Conservation (phyloP, 2,113 vertebrate species). For the Petroica traversi region DNA sequence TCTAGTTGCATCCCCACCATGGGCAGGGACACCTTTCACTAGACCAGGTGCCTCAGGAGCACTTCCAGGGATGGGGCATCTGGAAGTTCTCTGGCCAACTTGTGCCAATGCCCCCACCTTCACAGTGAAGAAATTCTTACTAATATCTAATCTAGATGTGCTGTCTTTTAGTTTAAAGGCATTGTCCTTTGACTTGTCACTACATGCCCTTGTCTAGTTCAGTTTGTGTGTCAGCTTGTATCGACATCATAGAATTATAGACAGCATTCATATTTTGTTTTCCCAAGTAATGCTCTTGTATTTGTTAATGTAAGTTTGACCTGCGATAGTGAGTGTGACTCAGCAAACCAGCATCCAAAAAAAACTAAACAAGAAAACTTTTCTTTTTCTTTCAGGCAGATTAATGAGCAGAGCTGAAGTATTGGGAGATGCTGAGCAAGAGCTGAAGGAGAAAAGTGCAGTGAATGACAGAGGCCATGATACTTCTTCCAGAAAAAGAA, state of each 20-base stretch:
- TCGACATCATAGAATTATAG: neutral
- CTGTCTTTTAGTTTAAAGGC: neutral
- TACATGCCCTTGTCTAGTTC: neutral
- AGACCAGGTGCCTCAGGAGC: neutral
- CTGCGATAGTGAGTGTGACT: neutral
- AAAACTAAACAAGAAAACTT: neutral
- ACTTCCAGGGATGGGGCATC: neutral
- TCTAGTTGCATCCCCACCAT: neutral
- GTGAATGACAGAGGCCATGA: neutral
- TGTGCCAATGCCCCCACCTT: neutral
- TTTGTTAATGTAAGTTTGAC: neutral
- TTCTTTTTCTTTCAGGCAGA: slow-evolving; percentile 66
- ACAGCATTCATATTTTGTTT: neutral
- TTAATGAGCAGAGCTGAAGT: slow-evolving; percentile 68
- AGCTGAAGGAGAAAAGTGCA: slow-evolving; percentile 11
- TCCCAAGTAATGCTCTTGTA: neutral
- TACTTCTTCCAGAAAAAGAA: slow-evolving; percentile 63
- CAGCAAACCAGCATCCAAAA: neutral
- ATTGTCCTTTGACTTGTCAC: neutral
- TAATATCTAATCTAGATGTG: neutral
- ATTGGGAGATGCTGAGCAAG: neutral
- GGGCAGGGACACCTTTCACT: neutral
- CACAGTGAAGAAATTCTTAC: neutral
- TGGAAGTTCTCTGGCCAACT: neutral
- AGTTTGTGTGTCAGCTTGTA: neutral